Evolutionary conservation across 2,113 vertebrate species (phyloP), one percentile per base, ranked within the genome.

Genomic region (Zosterops lateralis): DNA sequence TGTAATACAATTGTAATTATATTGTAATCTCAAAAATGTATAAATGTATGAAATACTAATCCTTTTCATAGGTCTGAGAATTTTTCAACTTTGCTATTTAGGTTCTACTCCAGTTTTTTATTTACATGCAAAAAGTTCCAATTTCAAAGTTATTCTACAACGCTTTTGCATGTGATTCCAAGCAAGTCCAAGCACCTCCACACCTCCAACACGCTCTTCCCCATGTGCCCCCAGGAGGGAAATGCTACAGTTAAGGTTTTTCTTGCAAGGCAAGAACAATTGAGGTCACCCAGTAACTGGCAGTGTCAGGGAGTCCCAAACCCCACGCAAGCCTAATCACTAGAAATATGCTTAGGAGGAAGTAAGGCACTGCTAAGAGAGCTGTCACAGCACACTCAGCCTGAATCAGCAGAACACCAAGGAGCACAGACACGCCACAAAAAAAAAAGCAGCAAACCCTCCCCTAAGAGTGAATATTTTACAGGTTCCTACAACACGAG

Each of bases 261-360:
- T 54, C 34, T 84, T 51, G 13, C 1, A 1, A 81, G 34, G 42
- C 29, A 54, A 26, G 44, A 78, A 60, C 57, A 62, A 44, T 0
- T 22, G 64, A 50, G 34, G 60, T 70, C 56, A 86, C 28, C 17
- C 68, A 29, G 47, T 17, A 36, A 73, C 61, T 1, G 2, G 42
- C 48, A 56, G 42, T 5, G 3, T 32, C 7, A 0, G 0, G 0
- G 32, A 51, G n/a, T 57, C 65, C 67, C 47, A 64, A 64, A 53
- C 58, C 66, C 65, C 66, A 62, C 0, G 0, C 47, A 70, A 71
- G 56, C 47, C 57, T 38, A 2, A 60, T 31, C 60, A 50, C 65
- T 28, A 40, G 60, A 53, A 89, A 70, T 29, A 19, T 1, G 61
- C 38, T 58, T 18, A 67, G 66, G 56, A 74, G 51, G 51, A 87